Conservation (phyloP, 1,140 invertebrate genomes). For the Trichogramma pretiosum region DNA sequence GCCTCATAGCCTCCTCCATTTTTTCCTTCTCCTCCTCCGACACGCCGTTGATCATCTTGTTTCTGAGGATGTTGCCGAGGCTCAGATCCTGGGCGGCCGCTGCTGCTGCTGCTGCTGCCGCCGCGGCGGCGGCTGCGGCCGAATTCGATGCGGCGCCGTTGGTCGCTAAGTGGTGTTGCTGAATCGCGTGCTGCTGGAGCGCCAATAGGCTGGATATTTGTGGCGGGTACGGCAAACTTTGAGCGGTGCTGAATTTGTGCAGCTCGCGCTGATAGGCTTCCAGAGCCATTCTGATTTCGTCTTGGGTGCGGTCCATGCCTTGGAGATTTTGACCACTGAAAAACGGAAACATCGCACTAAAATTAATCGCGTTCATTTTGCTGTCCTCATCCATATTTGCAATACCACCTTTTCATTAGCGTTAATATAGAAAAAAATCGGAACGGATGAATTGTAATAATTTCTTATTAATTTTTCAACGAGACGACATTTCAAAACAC, state of each 20-base stretch:
- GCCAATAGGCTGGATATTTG: slow-evolving; percentile 60
- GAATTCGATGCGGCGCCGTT: slow-evolving; percentile 55
- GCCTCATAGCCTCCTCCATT: slow-evolving; percentile 62
- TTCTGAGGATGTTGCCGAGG: slow-evolving; percentile 61
- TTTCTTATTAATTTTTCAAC: too few relatives aligned
- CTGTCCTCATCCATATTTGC: slow-evolving; percentile 55
- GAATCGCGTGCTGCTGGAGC: slow-evolving; percentile 64
- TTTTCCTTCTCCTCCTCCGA: slow-evolving; percentile 56
- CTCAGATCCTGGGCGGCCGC: slow-evolving; percentile 76
- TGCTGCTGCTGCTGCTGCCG: slow-evolving; percentile 56
- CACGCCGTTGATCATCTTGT: slow-evolving; percentile 60
- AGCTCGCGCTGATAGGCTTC: slow-evolving; percentile 88
- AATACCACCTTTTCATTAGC: too few relatives aligned
- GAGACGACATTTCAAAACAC: too few relatives aligned
- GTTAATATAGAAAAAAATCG: too few relatives aligned
- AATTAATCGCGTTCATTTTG: slow-evolving; percentile 45
- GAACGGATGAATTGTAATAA: too few relatives aligned
- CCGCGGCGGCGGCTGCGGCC: slow-evolving; percentile 55
- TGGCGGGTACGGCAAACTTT: slow-evolving; percentile 45
- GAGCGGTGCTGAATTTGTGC: slow-evolving; percentile 67
- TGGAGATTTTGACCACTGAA: slow-evolving; percentile 57
- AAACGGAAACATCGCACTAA: slow-evolving; percentile 63
- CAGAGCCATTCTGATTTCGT: slow-evolving; percentile 79
- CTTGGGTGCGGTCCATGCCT: slow-evolving; percentile 65
- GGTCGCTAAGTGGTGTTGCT: slow-evolving; percentile 50